phyloP scores from a whole-genome alignment of 2,888 invertebrate genomes.

The Tridacna crocea region DNA sequence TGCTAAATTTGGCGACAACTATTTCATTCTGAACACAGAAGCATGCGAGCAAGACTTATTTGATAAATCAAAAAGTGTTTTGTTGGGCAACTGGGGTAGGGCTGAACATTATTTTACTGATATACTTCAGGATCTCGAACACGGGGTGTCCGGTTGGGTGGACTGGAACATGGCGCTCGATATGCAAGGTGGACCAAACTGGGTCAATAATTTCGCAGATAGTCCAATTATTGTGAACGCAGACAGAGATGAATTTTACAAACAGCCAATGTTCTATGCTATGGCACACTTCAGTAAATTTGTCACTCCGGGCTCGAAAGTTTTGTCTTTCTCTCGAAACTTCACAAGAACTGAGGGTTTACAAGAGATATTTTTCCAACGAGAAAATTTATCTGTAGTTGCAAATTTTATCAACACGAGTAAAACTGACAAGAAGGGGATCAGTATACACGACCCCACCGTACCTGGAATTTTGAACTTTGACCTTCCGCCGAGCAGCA shows the following conservation, averaged over 20 bases:
- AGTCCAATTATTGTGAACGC: constrained; percentile 90
- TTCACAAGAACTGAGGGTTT: constrained; percentile 29
- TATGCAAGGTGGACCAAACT: constrained; percentile 91
- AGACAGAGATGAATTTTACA: constrained; percentile 90
- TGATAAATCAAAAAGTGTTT: constrained; percentile 86
- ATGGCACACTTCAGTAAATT: constrained; percentile 89
- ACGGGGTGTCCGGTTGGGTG: constrained; percentile 92
- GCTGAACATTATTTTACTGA: constrained; percentile 88
- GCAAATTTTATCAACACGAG: constrained; percentile 54
- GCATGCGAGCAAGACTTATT: constrained; percentile 88
- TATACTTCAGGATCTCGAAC: constrained; percentile 89
- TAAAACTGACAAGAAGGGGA: not conserved
- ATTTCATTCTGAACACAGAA: constrained; percentile 91
- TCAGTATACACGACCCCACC: constrained; percentile 32
- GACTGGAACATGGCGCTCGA: constrained; percentile 95
- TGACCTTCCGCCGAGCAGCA: constrained; percentile 50
- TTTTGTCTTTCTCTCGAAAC: constrained; percentile 35
- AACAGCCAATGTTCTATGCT: constrained; percentile 94
- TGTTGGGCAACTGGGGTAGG: constrained; percentile 91
- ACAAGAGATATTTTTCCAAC: constrained; percentile 44
- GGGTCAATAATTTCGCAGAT: constrained; percentile 91
- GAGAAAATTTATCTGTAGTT: constrained; percentile 34
- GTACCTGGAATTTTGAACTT: constrained; percentile 40
- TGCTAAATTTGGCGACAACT: constrained; percentile 87
- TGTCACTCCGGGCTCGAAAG: constrained; percentile 51